A percentile compares a stretch with the other conserved stretches of the same genome.
These are phyloP conservation scores for Hassar affinis DNA, from an alignment of 2,113 vertebrate species.

Conservation along the genomic window DNA sequence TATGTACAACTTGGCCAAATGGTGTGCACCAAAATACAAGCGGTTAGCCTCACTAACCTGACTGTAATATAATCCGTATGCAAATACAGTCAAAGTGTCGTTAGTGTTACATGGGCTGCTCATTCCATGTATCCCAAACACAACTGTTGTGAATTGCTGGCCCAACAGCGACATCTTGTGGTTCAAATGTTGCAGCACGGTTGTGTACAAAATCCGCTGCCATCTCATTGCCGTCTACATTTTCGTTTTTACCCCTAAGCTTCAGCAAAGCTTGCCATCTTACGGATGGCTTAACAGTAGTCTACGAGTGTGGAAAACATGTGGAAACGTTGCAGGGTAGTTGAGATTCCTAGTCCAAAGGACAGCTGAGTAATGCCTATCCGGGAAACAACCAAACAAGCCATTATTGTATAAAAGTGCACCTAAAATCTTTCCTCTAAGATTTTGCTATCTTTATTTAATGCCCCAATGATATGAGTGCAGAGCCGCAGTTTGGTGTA, in stretches of 20 bases:
- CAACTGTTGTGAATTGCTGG: neutral
- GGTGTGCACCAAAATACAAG: neutral
- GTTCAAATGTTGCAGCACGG: neutral
- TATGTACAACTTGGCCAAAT: neutral
- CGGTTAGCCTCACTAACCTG: neutral
- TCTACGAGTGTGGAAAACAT: neutral
- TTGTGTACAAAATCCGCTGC: neutral
- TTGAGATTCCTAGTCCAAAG: neutral
- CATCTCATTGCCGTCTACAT: neutral
- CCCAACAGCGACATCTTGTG: conserved; percentile 37
- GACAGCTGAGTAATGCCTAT: neutral
- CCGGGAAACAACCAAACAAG: neutral
- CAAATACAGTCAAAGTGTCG: neutral
- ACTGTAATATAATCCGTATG: neutral
- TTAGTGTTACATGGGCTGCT: neutral
- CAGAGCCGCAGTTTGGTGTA: too few species aligned
- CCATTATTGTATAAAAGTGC: neutral
- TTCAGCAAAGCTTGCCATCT: neutral
- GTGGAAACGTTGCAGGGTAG: neutral
- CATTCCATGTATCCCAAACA: too few species aligned
- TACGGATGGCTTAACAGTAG: neutral
- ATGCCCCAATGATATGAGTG: too few species aligned
- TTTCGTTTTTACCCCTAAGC: neutral
- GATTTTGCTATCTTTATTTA: neutral
- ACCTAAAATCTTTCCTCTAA: neutral